Conservation (phyloP, 2,888 invertebrate genomes). For the Phaonia tiefii region DNA sequence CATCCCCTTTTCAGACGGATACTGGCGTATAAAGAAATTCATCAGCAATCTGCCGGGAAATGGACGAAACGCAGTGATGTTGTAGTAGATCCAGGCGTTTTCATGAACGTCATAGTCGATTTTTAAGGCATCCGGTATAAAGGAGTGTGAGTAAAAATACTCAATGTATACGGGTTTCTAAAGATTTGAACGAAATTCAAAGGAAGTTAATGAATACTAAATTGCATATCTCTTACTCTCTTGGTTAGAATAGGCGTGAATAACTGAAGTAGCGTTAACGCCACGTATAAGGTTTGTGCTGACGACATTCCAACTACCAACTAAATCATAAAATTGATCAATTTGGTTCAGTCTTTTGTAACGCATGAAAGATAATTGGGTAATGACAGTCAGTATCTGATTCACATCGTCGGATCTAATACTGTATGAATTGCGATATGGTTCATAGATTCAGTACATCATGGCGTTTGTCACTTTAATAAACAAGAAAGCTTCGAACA, state of each 20-base stretch:
- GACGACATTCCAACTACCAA: background rate
- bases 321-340: too few relatives aligned
- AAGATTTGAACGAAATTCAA: too few relatives aligned
- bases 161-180: constrained; percentile 67
- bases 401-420: too few relatives aligned
- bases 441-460: too few relatives aligned
- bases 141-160: constrained; percentile 72
- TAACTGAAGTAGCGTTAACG: background rate
- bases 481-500: too few relatives aligned
- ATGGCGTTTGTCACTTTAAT: too few relatives aligned
- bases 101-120: constrained; percentile 67
- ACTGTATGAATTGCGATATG: too few relatives aligned
- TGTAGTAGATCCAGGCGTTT: constrained; percentile 68
- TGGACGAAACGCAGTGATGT: constrained; percentile 69
- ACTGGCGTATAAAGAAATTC: constrained; percentile 71
- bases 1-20: constrained; percentile 64
- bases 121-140: constrained; percentile 72
- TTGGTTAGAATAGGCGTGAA: too few relatives aligned
- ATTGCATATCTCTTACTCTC: too few relatives aligned
- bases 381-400: too few relatives aligned
- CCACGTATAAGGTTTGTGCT: background rate
- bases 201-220: too few relatives aligned
- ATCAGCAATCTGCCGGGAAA: constrained; percentile 74
- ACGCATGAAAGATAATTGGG: background rate
- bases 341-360: background rate